Conservation (phyloP, 64 coral and sea anemone genomes). For the Acropora yongei region DNA sequence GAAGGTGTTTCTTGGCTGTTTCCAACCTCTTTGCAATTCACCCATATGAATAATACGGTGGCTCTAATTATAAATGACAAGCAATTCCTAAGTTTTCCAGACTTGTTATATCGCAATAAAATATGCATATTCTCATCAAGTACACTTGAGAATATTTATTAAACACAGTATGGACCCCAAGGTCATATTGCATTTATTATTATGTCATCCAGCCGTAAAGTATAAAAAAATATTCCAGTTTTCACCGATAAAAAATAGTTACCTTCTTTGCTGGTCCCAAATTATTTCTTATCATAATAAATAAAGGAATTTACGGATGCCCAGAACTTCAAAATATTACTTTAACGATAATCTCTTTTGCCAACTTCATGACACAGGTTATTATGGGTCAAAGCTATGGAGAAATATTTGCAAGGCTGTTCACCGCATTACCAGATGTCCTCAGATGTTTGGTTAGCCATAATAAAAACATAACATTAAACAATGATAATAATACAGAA, state of each 20-base stretch:
- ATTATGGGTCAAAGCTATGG: not conserved
- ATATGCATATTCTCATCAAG: too few species aligned
- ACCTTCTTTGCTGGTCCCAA: not conserved
- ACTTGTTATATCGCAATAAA: too few species aligned
- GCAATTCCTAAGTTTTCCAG: too few species aligned
- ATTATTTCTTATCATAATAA: not conserved
- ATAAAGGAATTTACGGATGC: not conserved
- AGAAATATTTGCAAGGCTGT: not conserved
- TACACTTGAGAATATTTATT: too few species aligned
- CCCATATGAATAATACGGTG: too few species aligned
- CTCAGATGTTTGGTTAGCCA: not conserved
- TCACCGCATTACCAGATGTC: constrained; percentile 5
- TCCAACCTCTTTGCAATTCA: too few species aligned
- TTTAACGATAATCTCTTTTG: not conserved
- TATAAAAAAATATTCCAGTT: not conserved
- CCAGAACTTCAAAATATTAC: not conserved
- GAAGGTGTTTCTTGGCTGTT: too few species aligned
- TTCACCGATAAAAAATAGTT: not conserved
- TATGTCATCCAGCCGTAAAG: not conserved
- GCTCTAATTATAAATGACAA: too few species aligned
- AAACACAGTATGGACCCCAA: too few species aligned
- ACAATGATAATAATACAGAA: not conserved
- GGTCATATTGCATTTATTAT: not conserved
- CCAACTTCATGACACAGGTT: not conserved
- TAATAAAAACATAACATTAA: not conserved